phyloP scores from a whole-genome alignment of 2,888 invertebrate genomes.

The Megastigmus dorsalis region DNA sequence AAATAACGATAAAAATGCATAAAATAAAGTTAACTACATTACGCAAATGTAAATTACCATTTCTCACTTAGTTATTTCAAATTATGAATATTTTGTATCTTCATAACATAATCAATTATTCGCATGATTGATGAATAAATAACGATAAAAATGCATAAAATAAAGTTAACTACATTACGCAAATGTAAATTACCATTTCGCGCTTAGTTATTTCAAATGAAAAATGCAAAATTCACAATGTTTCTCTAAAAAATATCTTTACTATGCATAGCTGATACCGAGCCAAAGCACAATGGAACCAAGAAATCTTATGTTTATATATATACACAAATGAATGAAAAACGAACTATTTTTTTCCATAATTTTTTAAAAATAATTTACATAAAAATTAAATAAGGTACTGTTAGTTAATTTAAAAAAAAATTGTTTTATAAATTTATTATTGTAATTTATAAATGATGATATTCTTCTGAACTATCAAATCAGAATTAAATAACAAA shows the following conservation, averaged over 20 bases:
- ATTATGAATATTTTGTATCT: conserved; percentile 28
- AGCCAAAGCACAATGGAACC: conserved; percentile 44
- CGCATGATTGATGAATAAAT: conserved; percentile 33
- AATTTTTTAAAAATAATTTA: conserved; percentile 21
- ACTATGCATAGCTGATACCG: conserved; percentile 10
- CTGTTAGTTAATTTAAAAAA: conserved; percentile 32
- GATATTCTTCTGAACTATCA: conserved; percentile 15
- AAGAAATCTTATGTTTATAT: conserved; percentile 14
- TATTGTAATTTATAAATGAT: conserved; percentile 38
- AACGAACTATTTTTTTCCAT: not conserved
- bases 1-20: conserved; percentile 27
- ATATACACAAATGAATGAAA: not conserved
- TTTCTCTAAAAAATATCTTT: not conserved
- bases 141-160: conserved; percentile 31
- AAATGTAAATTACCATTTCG: conserved; percentile 40
- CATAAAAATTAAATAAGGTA: conserved; percentile 25
- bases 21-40: conserved; percentile 38
- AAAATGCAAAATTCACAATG: conserved; percentile 13
- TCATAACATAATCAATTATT: conserved; percentile 40
- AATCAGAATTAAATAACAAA: conserved; percentile 10
- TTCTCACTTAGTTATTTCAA: conserved; percentile 38
- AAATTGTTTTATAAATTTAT: conserved; percentile 29
- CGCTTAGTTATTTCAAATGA: conserved; percentile 26
- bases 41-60: conserved; percentile 32
- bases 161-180: conserved; percentile 34